Evolutionary conservation across 1,140 invertebrate genomes (phyloP).

Genomic region (Brachionus paranguensis): DNA sequence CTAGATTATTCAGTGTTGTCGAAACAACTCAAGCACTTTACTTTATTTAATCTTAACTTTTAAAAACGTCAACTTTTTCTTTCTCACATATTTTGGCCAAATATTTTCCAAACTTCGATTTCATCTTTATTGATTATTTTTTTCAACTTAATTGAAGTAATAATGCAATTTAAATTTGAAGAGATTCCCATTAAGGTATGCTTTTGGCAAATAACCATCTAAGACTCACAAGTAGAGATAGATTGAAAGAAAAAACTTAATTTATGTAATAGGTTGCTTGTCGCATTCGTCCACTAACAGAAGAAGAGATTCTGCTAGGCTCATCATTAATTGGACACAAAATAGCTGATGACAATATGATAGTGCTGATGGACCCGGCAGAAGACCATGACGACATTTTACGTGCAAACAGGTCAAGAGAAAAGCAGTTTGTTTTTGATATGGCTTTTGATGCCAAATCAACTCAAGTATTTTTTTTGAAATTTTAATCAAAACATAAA

Average conservation of each 20-base stretch:
- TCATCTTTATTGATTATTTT: too few species aligned
- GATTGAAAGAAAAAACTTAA: background rate
- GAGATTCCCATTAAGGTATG: too few species aligned
- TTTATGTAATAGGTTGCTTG: conserved; percentile 56
- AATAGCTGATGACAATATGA: conserved; percentile 59
- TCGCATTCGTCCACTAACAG: conserved; percentile 58
- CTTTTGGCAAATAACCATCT: too few species aligned
- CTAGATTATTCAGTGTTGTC: background rate
- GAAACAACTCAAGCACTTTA: background rate
- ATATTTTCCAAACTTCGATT: too few species aligned
- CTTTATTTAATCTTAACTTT: too few species aligned
- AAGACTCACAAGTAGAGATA: too few species aligned
- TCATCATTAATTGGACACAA: conserved; percentile 57
- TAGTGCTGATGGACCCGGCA: conserved; percentile 62
- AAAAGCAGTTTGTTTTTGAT: conserved; percentile 79
- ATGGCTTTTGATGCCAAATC: conserved; percentile 65
- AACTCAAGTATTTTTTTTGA: conserved; percentile 50
- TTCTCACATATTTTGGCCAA: too few species aligned
- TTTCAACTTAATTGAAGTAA: too few species aligned
- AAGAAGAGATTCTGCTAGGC: conserved; percentile 56
- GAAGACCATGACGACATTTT: conserved; percentile 64
- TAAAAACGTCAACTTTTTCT: too few species aligned
- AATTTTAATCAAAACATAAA: background rate
- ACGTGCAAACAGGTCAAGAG: conserved; percentile 62
- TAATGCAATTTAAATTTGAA: too few species aligned